Conservation (phyloP, 2,797 vertebrate genomes). For the Coregonus suidteri region DNA sequence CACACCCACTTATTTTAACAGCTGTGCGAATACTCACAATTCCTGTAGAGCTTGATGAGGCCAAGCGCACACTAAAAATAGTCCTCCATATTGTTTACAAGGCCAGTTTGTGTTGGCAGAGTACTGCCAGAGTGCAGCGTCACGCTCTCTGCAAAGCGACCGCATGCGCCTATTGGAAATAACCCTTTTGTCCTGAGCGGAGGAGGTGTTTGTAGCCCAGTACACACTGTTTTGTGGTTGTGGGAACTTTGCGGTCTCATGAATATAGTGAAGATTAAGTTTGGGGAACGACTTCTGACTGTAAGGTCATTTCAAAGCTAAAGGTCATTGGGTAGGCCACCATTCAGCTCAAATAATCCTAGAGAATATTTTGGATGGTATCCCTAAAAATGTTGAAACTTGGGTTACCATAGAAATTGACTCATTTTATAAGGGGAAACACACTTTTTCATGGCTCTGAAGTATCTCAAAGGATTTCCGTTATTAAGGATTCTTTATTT, state of each 20-base stretch:
- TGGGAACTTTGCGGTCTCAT: conserved; percentile 18
- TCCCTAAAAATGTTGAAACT: too few relatives aligned
- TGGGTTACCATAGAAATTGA: too few relatives aligned
- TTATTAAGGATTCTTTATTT: conserved; percentile 12
- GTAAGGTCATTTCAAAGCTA: conserved; percentile 27
- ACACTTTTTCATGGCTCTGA: conserved; percentile 21
- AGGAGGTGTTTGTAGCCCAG: conserved; percentile 45
- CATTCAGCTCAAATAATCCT: background rate
- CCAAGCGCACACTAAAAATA: conserved; percentile 67
- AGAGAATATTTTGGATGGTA: background rate
- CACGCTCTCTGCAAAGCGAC: conserved; percentile 38
- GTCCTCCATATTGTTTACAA: conserved; percentile 60
- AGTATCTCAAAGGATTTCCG: background rate
- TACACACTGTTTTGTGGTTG: conserved; percentile 37
- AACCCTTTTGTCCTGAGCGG: conserved; percentile 48
- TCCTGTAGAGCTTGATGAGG: conserved; percentile 42
- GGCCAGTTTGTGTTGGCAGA: conserved; percentile 42
- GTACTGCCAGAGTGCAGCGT: conserved; percentile 52
- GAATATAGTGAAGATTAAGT: conserved; percentile 32
- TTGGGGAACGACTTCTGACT: conserved; percentile 49
- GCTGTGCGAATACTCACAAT: conserved; percentile 36
- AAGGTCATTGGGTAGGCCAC: background rate
- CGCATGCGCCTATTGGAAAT: conserved; percentile 44
- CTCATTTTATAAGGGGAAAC: background rate
- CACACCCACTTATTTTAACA: conserved; percentile 27